phyloP scores from a whole-genome alignment of 2,888 invertebrate species.

The Tachystola acroxantha region DNA sequence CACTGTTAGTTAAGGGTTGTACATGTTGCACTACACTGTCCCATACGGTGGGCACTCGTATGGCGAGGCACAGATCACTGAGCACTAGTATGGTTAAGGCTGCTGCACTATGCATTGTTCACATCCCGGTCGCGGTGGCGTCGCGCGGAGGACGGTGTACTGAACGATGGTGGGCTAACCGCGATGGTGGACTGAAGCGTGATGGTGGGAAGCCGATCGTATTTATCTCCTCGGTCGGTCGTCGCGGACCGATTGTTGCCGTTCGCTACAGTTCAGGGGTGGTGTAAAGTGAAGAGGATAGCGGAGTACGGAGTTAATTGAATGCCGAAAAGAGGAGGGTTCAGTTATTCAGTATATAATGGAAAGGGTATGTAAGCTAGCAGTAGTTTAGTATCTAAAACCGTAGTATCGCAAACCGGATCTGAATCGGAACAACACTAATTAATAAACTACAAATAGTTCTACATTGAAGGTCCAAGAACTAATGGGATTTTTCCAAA shows the following conservation, averaged over 20 bases:
- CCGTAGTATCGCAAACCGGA: too few relatives aligned
- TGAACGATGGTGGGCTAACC: too few relatives aligned
- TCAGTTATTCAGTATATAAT: too few relatives aligned
- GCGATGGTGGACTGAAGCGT: slow-evolving; percentile 34
- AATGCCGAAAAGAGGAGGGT: too few relatives aligned
- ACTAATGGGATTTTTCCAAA: too few relatives aligned
- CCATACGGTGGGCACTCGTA: slow-evolving; percentile 61
- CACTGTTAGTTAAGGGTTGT: slow-evolving; percentile 4
- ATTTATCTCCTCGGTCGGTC: slow-evolving; percentile 73
- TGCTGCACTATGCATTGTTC: slow-evolving; percentile 55
- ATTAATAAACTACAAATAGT: too few relatives aligned
- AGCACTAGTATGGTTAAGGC: slow-evolving; percentile 44
- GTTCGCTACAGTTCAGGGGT: slow-evolving; percentile 47
- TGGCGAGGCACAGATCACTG: slow-evolving; percentile 50
- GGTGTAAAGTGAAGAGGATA: slow-evolving; percentile 24
- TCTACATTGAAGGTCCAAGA: too few relatives aligned
- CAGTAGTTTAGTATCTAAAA: too few relatives aligned
- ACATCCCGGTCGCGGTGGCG: slow-evolving; percentile 63
- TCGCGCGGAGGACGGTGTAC: slow-evolving; percentile 20
- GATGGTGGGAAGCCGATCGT: slow-evolving; percentile 47
- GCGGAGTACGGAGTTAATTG: too few relatives aligned
- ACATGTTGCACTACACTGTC: slow-evolving; percentile 49
- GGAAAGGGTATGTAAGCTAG: too few relatives aligned
- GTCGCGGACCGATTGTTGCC: slow-evolving; percentile 66
- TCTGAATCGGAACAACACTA: too few relatives aligned